A percentile compares a stretch with the other conserved stretches of the same genome.
These are phyloP conservation scores for Aphaenogaster floridana DNA, from an alignment of 1,140 invertebrate species.

Conservation along the genomic window DNA sequence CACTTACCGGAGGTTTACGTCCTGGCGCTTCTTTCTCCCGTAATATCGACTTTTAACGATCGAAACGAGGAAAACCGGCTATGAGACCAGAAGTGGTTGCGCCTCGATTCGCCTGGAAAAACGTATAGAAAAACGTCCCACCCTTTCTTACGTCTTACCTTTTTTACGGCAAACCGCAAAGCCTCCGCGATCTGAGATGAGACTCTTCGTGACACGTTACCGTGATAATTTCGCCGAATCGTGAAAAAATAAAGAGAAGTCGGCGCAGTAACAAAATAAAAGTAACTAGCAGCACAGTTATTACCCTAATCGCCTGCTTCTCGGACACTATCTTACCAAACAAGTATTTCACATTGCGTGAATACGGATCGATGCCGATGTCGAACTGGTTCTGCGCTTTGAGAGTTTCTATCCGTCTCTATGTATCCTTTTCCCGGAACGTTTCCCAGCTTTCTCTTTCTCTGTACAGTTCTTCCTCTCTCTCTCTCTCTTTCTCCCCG, in stretches of 20 bases:
- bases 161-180: slow-evolving; percentile 24
- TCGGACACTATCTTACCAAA: slow-evolving; percentile 9
- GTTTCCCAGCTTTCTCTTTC: slow-evolving; percentile 20
- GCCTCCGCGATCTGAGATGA: background rate
- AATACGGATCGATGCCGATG: slow-evolving; percentile 53
- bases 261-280: slow-evolving; percentile 16
- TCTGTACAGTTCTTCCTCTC: background rate
- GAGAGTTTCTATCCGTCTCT: background rate
- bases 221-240: slow-evolving; percentile 9
- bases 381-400: slow-evolving; percentile 49
- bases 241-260: slow-evolving; percentile 29
- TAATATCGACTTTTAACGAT: slow-evolving; percentile 74
- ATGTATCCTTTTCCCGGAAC: slow-evolving; percentile 25
- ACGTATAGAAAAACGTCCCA: background rate
- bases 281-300: slow-evolving; percentile 27
- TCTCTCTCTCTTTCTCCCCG: background rate
- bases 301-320: slow-evolving; percentile 52
- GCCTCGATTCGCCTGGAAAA: slow-evolving; percentile 33
- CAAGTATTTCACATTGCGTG: slow-evolving; percentile 64
- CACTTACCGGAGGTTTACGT: slow-evolving; percentile 65
- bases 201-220: slow-evolving; percentile 27
- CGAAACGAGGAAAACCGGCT: slow-evolving; percentile 46
- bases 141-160: background rate
- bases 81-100: slow-evolving; percentile 39
- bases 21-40: slow-evolving; percentile 52